A percentile compares a stretch with the other conserved stretches of the same genome.
Evolutionary conservation across 92 coral and sea anemone genomes (phyloP).

Genomic region (Virgularia gustaviana): DNA sequence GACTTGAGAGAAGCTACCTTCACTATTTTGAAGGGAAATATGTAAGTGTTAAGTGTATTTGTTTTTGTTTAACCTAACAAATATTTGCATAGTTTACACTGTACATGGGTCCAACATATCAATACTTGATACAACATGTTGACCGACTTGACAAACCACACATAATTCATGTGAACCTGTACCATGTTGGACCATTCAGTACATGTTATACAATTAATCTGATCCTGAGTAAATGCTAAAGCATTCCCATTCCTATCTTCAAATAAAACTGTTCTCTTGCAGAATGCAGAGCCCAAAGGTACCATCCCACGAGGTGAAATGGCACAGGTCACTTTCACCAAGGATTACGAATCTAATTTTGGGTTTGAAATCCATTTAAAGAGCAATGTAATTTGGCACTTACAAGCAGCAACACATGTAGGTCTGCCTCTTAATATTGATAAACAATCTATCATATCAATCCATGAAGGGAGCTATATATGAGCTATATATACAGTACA

Average conservation of each 20-base stretch:
- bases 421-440: conserved; percentile 14
- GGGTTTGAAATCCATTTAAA: conserved; percentile 86
- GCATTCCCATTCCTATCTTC: not conserved
- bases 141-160: no score
- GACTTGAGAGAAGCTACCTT: conserved; percentile 82
- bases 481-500: not conserved
- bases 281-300: conserved; percentile 75
- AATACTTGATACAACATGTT: no score
- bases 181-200: no score
- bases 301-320: conserved; percentile 92
- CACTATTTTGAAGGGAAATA: conserved; percentile 93
- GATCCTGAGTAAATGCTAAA: not conserved
- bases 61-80: no score
- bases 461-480: not conserved
- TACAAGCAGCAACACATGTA: conserved; percentile 68
- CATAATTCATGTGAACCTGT: no score
- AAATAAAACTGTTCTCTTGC: conserved; percentile 2
- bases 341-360: conserved; percentile 51
- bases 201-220: no score
- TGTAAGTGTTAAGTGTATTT: no score
- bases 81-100: no score
- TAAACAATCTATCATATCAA: not conserved
- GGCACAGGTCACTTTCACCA: conserved; percentile 51
- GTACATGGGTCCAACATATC: no score
- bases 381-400: conserved; percentile 79